Evolutionary conservation across 2,797 vertebrate genomes (phyloP).

Genomic region (Platalea minor): DNA sequence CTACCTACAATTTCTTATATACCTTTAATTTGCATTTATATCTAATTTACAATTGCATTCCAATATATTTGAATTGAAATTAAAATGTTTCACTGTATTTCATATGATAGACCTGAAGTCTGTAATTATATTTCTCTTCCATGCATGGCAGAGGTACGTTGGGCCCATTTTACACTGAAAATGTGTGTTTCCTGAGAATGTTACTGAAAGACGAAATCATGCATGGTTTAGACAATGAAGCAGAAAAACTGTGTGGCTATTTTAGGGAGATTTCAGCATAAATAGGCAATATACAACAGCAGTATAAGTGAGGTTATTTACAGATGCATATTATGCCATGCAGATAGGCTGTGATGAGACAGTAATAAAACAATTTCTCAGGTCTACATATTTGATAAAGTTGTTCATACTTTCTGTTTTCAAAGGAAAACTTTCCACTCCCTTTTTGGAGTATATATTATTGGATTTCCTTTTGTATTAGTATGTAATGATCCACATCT

Average conservation of each 20-base stretch:
- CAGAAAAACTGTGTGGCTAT: not conserved
- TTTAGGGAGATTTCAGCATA: not conserved
- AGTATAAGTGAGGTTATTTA: not conserved
- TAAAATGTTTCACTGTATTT: not conserved
- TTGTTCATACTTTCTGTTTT: not conserved
- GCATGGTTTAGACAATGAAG: not conserved
- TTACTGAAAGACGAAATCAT: not conserved
- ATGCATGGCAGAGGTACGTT: not conserved
- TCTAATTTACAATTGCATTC: not conserved
- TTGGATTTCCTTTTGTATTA: not conserved
- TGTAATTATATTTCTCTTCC: not conserved
- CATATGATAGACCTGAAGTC: not conserved
- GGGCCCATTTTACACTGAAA: not conserved
- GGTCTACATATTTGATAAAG: not conserved
- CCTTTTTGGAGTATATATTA: not conserved
- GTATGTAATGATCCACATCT: not conserved
- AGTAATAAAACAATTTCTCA: not conserved
- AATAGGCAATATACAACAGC: not conserved
- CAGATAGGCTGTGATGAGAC: not conserved
- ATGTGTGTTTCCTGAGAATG: not conserved
- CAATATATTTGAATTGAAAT: not conserved
- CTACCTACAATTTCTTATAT: not conserved
- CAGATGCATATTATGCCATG: not conserved
- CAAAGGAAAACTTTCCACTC: not conserved
- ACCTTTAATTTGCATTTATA: not conserved